Evolutionary conservation across 2,888 invertebrate species (phyloP).

Genomic region (Platycnemis pennipes): DNA sequence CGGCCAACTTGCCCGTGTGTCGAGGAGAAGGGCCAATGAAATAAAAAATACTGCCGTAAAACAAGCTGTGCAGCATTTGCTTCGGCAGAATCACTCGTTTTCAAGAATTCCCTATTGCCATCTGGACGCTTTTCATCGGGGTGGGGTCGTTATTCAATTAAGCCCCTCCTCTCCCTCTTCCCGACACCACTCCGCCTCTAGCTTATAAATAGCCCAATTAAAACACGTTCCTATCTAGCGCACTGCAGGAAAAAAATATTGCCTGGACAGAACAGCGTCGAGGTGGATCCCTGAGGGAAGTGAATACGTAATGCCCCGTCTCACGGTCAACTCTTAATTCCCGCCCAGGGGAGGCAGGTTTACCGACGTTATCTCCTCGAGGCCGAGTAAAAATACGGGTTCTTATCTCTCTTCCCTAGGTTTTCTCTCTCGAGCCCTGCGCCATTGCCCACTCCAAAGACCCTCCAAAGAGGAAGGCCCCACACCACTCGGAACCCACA

Average conservation of each 20-base stretch:
- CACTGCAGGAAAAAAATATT: not conserved
- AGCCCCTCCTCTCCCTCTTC: not conserved
- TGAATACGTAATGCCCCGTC: not conserved
- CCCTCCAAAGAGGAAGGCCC: not conserved
- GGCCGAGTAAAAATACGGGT: not conserved
- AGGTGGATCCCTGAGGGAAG: constrained; percentile 1
- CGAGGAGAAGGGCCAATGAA: not conserved
- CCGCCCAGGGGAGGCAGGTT: not conserved
- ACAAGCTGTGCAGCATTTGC: not conserved
- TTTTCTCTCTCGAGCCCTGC: not conserved
- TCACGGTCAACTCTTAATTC: constrained; percentile 17
- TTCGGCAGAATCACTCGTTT: not conserved
- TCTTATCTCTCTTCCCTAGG: not conserved
- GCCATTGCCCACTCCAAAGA: not conserved
- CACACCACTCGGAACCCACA: not conserved
- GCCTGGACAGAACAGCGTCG: not conserved
- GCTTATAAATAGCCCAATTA: constrained; percentile 31
- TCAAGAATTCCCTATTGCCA: not conserved
- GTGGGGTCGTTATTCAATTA: constrained; percentile 28
- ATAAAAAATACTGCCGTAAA: not conserved
- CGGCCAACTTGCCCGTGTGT: not conserved
- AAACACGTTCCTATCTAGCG: constrained; percentile 10
- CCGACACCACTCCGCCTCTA: not conserved
- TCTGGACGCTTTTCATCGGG: not conserved
- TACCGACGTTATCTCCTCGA: not conserved